Evolutionary conservation across 1,140 invertebrate genomes (phyloP), one percentile per base, ranked within the genome.

Genomic region (Drosophila subpulchrella): DNA sequence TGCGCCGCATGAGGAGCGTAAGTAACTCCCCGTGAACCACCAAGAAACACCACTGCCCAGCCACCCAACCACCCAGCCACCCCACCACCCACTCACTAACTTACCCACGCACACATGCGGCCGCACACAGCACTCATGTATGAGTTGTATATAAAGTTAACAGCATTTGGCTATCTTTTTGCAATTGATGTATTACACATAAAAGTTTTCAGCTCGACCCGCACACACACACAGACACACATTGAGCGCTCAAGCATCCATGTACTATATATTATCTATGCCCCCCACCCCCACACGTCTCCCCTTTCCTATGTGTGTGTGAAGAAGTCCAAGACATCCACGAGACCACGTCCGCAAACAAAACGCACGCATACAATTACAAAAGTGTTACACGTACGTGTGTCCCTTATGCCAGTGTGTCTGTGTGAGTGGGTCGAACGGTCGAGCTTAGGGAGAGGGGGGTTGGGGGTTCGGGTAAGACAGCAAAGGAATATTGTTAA

Each of bases 171-270:
- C 86, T 90, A 90, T 90, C 89, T 91, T 91, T 91, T 91, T 91
- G 89, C 89, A 91, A 91, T 91, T 91, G 89, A 91, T 91, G 89
- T 91, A 91, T 91, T 91, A 91, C 85, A 89, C 85, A 90, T 90
- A 89, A 88, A 88, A 89, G 85, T 89, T 89, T 89, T 85, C 81
- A 89, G 85, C 60, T 72, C 59, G 36, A 60, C 54, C 50, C 62
- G 66, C 51, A 68, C 74, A 38, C 78, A 59, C 68, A 50, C 47
- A 38, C 59, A 47, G 4, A 20, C 60, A 75, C 48, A 74, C 75
- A 73, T 24, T 34, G 17, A 27, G 36, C 47, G 63, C 67, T 55
- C 51, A 38, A 46, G 74, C 62, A 71, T 72, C 76, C 75, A 78
- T 78, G 75, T 78, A 78, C 59, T 78, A 68, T 68, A 68, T 68